phyloP scores from a whole-genome alignment of 2,888 invertebrate genomes.

The Pristionchus mayeri region DNA sequence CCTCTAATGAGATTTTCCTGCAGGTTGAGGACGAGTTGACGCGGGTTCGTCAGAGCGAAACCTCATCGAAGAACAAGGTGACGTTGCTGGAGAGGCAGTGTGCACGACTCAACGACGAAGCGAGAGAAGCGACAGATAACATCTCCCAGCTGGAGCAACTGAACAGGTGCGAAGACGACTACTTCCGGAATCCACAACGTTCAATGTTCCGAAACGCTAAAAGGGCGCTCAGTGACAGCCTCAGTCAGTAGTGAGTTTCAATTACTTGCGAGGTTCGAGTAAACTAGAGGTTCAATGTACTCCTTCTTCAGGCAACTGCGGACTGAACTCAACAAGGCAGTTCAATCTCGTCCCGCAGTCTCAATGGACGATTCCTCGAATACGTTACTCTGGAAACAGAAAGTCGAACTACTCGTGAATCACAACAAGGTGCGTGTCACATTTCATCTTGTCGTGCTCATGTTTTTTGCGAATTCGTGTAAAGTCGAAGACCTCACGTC shows the following conservation, averaged over 20 bases:
- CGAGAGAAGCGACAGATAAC: constrained; percentile 59
- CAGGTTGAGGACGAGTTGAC: constrained; percentile 65
- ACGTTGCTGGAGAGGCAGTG: constrained; percentile 64
- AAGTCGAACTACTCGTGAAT: constrained; percentile 64
- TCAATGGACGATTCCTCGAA: constrained; percentile 56
- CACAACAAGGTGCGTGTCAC: constrained; percentile 61
- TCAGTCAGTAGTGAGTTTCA: not conserved
- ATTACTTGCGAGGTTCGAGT: not conserved
- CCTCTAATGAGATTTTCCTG: too few relatives aligned
- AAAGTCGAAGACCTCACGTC: too few relatives aligned
- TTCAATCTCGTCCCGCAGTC: constrained; percentile 57
- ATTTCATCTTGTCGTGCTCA: not conserved
- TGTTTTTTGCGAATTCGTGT: too few relatives aligned
- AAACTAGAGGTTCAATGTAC: not conserved
- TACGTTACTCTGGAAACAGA: constrained; percentile 65
- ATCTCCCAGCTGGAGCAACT: constrained; percentile 61
- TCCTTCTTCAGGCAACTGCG: constrained; percentile 55
- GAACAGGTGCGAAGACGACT: constrained; percentile 50
- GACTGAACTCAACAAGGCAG: constrained; percentile 61
- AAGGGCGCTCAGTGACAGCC: too few relatives aligned
- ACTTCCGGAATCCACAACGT: too few relatives aligned
- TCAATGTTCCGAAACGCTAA: too few relatives aligned
- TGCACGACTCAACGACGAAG: constrained; percentile 61
- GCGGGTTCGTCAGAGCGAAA: constrained; percentile 60
- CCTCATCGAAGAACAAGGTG: constrained; percentile 59